Evolutionary conservation across 2,888 invertebrate genomes (phyloP), one percentile per base, ranked within the genome.

Genomic region (Polyommatus icarus): DNA sequence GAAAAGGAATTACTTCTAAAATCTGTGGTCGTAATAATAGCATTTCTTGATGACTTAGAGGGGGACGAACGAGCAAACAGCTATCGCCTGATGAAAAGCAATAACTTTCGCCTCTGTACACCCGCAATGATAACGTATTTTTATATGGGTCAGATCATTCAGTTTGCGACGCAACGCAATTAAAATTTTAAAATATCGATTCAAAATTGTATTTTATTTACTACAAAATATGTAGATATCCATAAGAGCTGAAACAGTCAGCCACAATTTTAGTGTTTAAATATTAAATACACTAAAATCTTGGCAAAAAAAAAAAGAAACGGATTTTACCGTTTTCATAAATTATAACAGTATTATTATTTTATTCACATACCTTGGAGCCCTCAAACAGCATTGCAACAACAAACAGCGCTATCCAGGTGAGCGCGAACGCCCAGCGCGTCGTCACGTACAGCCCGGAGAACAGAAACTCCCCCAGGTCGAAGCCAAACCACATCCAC

Each of bases 401-500:
- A 71, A 95, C 89, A 82, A 94, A 92, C 75, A 96, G 89, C 75
- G 94, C 93, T 73, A 96, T 86, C 90, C 96, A 96, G 1, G 95
- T 94, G 79, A 94, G 91, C 7, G 95, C 87, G 81, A 96, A 91
- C 54, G 95, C 91, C 88, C 92, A 90, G 5, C 91, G 87, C 59
- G 94, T 90, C 83, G 85, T 90, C 78, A 96, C 92, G 81, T 91
- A 90, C 76, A 95, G 94, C 32, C 96, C 96, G 75, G 95, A 87
- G 88, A 97, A 95, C 84, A 96, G 87, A 87, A 96, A 96, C 81
- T 95, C 93, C 20, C 95, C 95, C 78, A 96, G 89, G 85, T 96
- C 89, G 81, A 93, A 94, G 77, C 95, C 95, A 88, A 96, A 96
- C 96, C 96, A 96, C 91, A 96, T 96, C 88, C 91, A 94, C 95